Evolutionary conservation across 2,888 invertebrate species (phyloP).

Genomic region (Lepidocyrtoides sp.): DNA sequence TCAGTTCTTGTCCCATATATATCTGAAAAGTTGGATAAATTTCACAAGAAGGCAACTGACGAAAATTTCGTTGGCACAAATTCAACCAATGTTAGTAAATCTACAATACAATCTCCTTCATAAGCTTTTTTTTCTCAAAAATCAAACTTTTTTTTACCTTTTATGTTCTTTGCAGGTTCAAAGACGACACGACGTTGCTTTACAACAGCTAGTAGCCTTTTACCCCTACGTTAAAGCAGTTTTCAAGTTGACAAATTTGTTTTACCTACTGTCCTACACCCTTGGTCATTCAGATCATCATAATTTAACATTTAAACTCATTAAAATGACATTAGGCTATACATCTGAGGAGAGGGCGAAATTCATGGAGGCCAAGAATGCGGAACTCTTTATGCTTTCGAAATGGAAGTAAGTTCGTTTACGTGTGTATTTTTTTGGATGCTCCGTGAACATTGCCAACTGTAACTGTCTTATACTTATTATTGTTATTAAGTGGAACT

Average conservation of each 20-base stretch:
- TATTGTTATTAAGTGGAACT: background rate
- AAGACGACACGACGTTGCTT: background rate
- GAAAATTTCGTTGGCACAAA: background rate
- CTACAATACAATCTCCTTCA: too few species aligned
- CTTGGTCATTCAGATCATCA: conserved; percentile 74
- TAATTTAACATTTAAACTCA: conserved; percentile 66
- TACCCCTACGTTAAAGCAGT: conserved; percentile 70
- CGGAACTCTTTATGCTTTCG: conserved; percentile 64
- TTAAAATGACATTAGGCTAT: conserved; percentile 72
- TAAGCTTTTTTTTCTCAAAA: too few species aligned
- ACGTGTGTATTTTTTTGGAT: background rate
- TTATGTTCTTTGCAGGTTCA: background rate
- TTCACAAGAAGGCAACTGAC: background rate
- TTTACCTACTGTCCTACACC: conserved; percentile 63
- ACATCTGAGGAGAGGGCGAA: conserved; percentile 64
- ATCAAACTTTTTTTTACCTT: too few species aligned
- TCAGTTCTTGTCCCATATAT: conserved; percentile 77
- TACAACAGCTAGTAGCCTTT: background rate
- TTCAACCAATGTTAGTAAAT: background rate
- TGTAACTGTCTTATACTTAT: too few species aligned
- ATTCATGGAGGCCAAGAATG: conserved; percentile 69
- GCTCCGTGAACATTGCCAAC: background rate
- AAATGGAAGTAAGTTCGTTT: conserved; percentile 68
- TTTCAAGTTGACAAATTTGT: conserved; percentile 56
- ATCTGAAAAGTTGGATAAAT: conserved; percentile 69